Conservation (phyloP, 2,888 invertebrate species). For the Nectonema munidae region DNA sequence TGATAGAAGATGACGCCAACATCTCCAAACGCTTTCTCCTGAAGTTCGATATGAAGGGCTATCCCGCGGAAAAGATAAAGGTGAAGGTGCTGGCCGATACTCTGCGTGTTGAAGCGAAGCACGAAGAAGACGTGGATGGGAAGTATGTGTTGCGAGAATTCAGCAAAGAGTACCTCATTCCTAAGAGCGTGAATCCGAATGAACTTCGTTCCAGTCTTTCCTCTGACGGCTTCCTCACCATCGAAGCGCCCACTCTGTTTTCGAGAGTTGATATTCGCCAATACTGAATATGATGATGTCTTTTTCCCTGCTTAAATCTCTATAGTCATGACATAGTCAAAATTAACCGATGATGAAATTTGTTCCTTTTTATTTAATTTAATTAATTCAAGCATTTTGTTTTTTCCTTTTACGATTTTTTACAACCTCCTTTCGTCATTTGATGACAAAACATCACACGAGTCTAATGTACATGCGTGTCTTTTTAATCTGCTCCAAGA, state of each 20-base stretch:
- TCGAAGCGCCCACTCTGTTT: constrained; percentile 85
- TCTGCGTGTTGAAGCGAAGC: constrained; percentile 1
- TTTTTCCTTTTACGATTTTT: no score
- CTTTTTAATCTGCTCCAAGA: no score
- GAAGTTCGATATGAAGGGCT: constrained; percentile 2
- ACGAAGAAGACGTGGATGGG: neutral
- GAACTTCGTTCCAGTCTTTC: constrained; percentile 71
- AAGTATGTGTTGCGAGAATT: constrained; percentile 8
- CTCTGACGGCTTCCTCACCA: constrained; percentile 74
- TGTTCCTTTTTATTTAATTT: no score
- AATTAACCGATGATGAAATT: no score
- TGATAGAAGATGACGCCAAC: neutral
- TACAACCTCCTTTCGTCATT: no score
- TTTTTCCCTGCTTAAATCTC: no score
- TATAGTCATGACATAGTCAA: no score
- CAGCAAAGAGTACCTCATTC: constrained; percentile 47
- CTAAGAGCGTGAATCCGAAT: constrained; percentile 81
- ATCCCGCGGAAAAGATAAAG: constrained; percentile 2
- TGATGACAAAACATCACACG: no score
- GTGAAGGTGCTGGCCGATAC: constrained; percentile 7
- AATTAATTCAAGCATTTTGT: no score
- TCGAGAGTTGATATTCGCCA: no score
- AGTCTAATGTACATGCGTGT: no score
- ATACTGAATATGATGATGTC: no score
- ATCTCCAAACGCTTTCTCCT: neutral